Conservation (phyloP, 2,797 vertebrate species). For the Cyclopterus lumpus region DNA sequence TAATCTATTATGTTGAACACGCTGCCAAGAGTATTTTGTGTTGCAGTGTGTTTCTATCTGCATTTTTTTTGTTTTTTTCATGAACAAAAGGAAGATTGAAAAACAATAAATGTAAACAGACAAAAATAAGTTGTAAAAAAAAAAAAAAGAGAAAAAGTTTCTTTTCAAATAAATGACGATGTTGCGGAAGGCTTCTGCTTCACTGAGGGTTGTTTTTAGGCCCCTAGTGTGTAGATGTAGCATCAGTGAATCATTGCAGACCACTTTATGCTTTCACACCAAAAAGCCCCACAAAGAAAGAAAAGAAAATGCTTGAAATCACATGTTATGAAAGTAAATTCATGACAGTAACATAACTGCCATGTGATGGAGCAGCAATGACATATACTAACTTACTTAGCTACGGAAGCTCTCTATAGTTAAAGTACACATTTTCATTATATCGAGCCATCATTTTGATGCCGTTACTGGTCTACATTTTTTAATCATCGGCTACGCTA, state of each 20-base stretch:
- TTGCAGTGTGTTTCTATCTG: neutral
- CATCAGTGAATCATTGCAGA: conserved; percentile 8
- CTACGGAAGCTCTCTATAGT: neutral
- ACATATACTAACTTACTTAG: neutral
- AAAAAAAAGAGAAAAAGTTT: neutral
- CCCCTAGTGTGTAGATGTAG: neutral
- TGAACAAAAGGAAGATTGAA: conserved; percentile 1
- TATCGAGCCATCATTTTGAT: neutral
- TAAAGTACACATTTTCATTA: neutral
- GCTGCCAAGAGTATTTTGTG: neutral
- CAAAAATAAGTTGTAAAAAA: neutral
- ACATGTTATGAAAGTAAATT: neutral
- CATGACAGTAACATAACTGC: neutral
- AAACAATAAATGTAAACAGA: no score
- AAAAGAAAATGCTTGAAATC: neutral
- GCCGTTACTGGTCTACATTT: neutral
- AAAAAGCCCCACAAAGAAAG: neutral
- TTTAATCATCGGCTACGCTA: neutral
- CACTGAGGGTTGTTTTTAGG: conserved; percentile 11
- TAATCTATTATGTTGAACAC: conserved; percentile 15
- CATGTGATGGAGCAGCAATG: neutral
- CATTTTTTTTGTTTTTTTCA: no score
- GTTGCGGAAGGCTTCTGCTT: conserved; percentile 5
- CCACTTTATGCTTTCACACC: conserved; percentile 1
- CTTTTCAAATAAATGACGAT: conserved; percentile 30